Percentiles rank a stretch among this genome's conserved stretches.
These are phyloP conservation scores for Drosophila lutescens DNA, from an alignment of 2,888 invertebrate species.

Conservation along the genomic window DNA sequence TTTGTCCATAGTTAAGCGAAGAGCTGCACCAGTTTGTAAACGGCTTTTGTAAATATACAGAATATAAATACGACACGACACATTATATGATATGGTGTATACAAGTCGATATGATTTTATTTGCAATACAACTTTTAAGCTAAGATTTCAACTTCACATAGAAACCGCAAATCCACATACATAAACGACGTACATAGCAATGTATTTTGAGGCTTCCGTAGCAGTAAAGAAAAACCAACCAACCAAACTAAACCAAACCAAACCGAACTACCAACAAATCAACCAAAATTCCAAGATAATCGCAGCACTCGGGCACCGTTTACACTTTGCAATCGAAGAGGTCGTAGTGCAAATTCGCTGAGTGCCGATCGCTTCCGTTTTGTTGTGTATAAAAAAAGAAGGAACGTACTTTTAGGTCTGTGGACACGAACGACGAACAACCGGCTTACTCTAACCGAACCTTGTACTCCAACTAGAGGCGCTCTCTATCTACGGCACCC, in stretches of 20 bases:
- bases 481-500: constrained; percentile 44
- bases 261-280: constrained; percentile 7
- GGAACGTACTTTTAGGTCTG: constrained; percentile 30
- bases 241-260: neutral
- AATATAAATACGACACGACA: constrained; percentile 11
- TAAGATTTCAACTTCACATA: constrained; percentile 70
- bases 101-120: constrained; percentile 51
- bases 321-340: neutral
- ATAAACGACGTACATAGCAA: constrained; percentile 33
- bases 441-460: constrained; percentile 33
- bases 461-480: constrained; percentile 40
- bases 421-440: neutral
- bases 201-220: constrained; percentile 72
- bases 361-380: constrained; percentile 27
- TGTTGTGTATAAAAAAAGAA: constrained; percentile 32
- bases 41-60: constrained; percentile 59
- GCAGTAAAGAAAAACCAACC: constrained; percentile 36
- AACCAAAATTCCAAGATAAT: constrained; percentile 16
- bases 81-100: constrained; percentile 29
- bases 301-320: constrained; percentile 19
- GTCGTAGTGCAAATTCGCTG: constrained; percentile 3
- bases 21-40: constrained; percentile 40
- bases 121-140: constrained; percentile 60
- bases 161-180: constrained; percentile 31
- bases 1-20: constrained; percentile 31